Conservation (phyloP, 2,888 invertebrate genomes). For the Tipula lateralis region DNA sequence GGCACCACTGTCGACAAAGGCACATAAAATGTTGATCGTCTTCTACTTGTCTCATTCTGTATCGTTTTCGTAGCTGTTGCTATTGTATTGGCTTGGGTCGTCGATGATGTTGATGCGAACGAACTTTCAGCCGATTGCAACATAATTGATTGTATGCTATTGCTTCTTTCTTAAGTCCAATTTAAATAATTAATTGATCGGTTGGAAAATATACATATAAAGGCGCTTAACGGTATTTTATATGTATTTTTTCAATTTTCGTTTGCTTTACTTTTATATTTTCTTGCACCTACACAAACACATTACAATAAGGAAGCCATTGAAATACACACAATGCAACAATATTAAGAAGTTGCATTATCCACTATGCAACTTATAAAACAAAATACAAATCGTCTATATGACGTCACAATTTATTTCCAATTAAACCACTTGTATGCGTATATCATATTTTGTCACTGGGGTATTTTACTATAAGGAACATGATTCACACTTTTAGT, state of each 20-base stretch:
- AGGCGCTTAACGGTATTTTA: background rate
- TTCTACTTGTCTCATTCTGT: constrained; percentile 51
- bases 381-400: background rate
- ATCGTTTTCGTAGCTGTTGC: constrained; percentile 30
- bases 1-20: constrained; percentile 49
- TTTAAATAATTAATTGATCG: constrained; percentile 19
- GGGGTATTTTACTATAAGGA: background rate
- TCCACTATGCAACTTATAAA: background rate
- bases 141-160: constrained; percentile 35
- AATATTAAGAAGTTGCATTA: background rate
- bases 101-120: constrained; percentile 38
- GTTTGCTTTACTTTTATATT: background rate
- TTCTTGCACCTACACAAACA: background rate
- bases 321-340: background rate
- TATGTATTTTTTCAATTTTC: background rate
- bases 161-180: background rate
- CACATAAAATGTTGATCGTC: constrained; percentile 72
- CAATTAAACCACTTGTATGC: background rate
- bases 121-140: constrained; percentile 38
- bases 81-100: constrained; percentile 38
- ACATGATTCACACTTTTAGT: background rate
- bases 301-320: background rate
- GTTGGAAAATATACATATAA: background rate
- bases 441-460: background rate
- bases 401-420: background rate